Percentiles rank a stretch among this genome's conserved stretches.
Evolutionary conservation across 64 coral and sea anemone species (phyloP).

Genomic region (Astreopora myriophthalma): DNA sequence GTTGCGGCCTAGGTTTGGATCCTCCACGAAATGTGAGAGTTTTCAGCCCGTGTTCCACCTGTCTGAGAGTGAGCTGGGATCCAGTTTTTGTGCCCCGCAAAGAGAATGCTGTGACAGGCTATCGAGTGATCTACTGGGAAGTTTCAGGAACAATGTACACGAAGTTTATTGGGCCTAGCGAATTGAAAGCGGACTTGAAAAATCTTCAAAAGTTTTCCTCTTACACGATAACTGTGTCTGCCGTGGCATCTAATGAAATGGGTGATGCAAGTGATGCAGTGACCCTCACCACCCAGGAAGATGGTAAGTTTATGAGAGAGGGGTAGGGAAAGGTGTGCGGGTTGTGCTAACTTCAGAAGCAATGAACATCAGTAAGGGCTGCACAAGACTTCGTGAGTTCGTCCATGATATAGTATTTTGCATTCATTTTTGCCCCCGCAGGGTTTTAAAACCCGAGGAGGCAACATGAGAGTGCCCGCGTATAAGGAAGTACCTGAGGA

Average conservation of each 20-base stretch:
- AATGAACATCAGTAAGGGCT: too few species aligned
- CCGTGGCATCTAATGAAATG: conserved; percentile 8
- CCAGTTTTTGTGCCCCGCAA: background rate
- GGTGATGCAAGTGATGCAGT: conserved; percentile 37
- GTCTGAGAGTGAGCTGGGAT: conserved; percentile 63
- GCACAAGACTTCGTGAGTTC: too few species aligned
- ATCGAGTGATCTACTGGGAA: conserved; percentile 18
- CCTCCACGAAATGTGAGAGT: conserved; percentile 55
- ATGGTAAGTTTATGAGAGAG: conserved; percentile 42
- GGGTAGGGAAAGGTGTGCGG: too few species aligned
- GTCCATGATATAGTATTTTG: too few species aligned
- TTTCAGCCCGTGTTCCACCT: conserved; percentile 39
- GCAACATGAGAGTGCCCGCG: too few species aligned
- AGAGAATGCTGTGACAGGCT: background rate
- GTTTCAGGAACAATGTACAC: background rate
- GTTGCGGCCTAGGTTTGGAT: background rate
- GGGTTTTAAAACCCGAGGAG: too few species aligned
- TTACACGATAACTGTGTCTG: conserved; percentile 46
- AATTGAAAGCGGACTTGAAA: background rate
- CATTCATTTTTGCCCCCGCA: too few species aligned
- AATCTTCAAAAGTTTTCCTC: conserved; percentile 20
- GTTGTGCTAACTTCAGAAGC: background rate
- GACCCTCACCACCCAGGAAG: conserved; percentile 27
- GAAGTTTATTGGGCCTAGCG: conserved; percentile 4
- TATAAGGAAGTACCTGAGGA: too few species aligned